phyloP scores from a whole-genome alignment of 2,888 invertebrate species.

The Amblyjoppa proteus region DNA sequence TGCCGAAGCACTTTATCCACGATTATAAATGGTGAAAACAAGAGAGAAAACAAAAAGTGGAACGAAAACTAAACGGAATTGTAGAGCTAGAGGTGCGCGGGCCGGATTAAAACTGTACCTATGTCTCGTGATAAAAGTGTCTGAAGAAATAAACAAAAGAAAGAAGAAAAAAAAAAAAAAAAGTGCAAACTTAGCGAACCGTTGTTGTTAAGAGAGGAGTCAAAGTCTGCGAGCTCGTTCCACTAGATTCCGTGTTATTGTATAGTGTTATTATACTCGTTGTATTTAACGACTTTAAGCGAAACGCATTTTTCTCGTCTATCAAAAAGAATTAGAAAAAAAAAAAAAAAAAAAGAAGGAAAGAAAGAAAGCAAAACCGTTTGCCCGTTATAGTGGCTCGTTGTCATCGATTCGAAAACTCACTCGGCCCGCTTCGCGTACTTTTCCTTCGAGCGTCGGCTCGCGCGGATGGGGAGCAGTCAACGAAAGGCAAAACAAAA shows the following conservation, averaged over 20 bases:
- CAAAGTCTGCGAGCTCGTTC: slow-evolving; percentile 69
- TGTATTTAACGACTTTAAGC: slow-evolving; percentile 70
- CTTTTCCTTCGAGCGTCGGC: slow-evolving; percentile 10
- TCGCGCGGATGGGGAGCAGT: background rate
- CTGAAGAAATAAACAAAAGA: slow-evolving; percentile 60
- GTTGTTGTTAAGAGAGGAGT: slow-evolving; percentile 70
- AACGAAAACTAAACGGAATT: slow-evolving; percentile 22
- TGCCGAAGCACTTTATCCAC: slow-evolving; percentile 51
- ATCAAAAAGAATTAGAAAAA: slow-evolving; percentile 45
- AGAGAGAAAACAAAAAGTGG: slow-evolving; percentile 51
- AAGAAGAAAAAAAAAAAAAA: slow-evolving; percentile 35
- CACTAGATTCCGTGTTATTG: slow-evolving; percentile 73
- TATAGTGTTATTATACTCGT: slow-evolving; percentile 74
- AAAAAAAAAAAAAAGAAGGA: slow-evolving; percentile 7
- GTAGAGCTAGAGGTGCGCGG: slow-evolving; percentile 34
- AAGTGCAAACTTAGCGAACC: slow-evolving; percentile 54
- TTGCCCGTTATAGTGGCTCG: slow-evolving; percentile 46
- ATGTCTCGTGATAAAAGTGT: slow-evolving; percentile 72
- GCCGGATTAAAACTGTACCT: slow-evolving; percentile 67
- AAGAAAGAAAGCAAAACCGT: slow-evolving; percentile 33
- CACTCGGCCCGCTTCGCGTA: slow-evolving; percentile 5
- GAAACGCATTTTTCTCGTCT: slow-evolving; percentile 67
- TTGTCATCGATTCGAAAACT: slow-evolving; percentile 11
- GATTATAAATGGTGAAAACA: slow-evolving; percentile 52
- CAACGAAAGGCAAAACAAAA: background rate